A percentile compares a stretch with the other conserved stretches of the same genome.
Conservation (phyloP, 2,113 vertebrate species). For the Cyphomyrus plagiostoma region DNA sequence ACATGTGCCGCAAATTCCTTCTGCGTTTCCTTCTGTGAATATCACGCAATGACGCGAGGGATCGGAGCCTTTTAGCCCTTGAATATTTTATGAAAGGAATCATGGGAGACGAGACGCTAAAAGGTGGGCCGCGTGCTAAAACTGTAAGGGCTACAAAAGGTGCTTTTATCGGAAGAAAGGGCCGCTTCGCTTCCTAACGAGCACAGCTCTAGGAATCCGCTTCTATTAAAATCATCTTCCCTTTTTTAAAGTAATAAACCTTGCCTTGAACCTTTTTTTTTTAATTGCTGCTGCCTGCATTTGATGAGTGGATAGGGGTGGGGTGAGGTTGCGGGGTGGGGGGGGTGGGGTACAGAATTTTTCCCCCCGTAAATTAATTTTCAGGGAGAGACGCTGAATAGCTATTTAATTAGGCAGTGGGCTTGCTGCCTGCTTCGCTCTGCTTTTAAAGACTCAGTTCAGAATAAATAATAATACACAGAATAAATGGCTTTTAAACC, state of each 20-base stretch:
- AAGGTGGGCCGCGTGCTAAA: conserved; percentile 9
- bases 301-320: conserved; percentile 4
- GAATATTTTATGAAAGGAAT: conserved; percentile 33
- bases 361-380: conserved; percentile 37
- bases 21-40: neutral
- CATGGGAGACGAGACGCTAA: conserved; percentile 10
- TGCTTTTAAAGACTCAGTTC: conserved; percentile 38
- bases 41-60: neutral
- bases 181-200: conserved; percentile 21
- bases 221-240: conserved; percentile 38
- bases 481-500: conserved; percentile 34
- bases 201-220: conserved; percentile 27
- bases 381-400: conserved; percentile 31
- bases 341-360: conserved; percentile 22
- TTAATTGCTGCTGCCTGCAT: conserved; percentile 55
- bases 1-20: neutral
- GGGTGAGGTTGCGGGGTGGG: neutral
- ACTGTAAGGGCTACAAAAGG: conserved; percentile 25
- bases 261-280: conserved; percentile 53
- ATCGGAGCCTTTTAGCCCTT: conserved; percentile 20
- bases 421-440: conserved; percentile 29
- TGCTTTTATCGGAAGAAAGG: conserved; percentile 22
- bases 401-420: conserved; percentile 43
- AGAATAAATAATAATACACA: conserved; percentile 42
- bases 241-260: conserved; percentile 50